A percentile compares a stretch with the other conserved stretches of the same genome.
Conservation (phyloP, 2,797 vertebrate genomes). For the Sciaenops ocellatus region DNA sequence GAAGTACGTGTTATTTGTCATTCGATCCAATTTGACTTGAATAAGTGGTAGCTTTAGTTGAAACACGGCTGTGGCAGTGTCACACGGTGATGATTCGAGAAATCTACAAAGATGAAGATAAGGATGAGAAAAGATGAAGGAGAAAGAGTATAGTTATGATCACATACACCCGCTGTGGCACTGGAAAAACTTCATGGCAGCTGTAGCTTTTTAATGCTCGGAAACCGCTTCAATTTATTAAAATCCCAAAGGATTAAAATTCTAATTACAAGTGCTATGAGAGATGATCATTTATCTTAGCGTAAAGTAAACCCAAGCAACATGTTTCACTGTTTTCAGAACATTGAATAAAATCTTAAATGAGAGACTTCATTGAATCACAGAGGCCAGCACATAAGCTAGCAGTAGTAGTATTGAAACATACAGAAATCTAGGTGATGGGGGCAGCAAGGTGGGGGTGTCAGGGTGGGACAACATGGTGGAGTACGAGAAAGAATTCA, state of each 20-base stretch:
- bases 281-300: too few species aligned
- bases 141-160: background rate
- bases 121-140: background rate
- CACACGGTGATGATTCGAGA: too few species aligned
- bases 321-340: background rate
- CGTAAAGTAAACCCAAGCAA: background rate
- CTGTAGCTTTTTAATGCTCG: background rate
- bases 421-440: background rate
- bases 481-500: background rate
- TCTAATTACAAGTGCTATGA: too few species aligned
- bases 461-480: background rate
- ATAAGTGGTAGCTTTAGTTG: too few species aligned
- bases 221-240: background rate
- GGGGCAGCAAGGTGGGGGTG: background rate
- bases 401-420: too few species aligned
- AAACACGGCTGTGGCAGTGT: too few species aligned
- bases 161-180: background rate
- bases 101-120: background rate
- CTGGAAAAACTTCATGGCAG: background rate
- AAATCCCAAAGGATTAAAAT: background rate
- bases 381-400: too few species aligned
- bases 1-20: too few species aligned
- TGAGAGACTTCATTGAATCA: background rate
- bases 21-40: too few species aligned
- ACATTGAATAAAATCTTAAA: background rate